phyloP scores from a whole-genome alignment of 2,797 vertebrate genomes.

The Spea hammondii region DNA sequence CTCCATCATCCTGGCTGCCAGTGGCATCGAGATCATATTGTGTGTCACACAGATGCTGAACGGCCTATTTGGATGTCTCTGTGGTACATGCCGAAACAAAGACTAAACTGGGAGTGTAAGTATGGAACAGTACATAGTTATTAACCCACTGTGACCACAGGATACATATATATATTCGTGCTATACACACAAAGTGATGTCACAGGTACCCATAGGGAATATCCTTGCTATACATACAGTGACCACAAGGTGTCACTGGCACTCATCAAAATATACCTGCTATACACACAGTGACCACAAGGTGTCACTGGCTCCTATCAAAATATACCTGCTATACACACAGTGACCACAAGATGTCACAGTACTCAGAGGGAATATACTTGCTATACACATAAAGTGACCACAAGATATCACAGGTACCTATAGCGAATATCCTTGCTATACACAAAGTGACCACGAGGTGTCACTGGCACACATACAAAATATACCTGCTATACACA shows the following conservation, averaged over 20 bases:
- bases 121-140: background rate
- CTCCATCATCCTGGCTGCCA: slow-evolving; percentile 64
- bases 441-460: too few relatives aligned
- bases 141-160: background rate
- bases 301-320: too few relatives aligned
- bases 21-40: slow-evolving; percentile 66
- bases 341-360: too few relatives aligned
- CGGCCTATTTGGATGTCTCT: slow-evolving; percentile 73
- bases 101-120: background rate
- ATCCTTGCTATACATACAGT: background rate
- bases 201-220: background rate
- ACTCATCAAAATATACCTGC: background rate
- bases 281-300: too few relatives aligned
- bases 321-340: background rate
- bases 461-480: too few relatives aligned
- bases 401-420: background rate
- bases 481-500: background rate
- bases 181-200: background rate
- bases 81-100: slow-evolving; percentile 66
- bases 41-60: slow-evolving; percentile 73
- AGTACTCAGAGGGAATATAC: background rate
- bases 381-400: too few relatives aligned
- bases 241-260: too few relatives aligned
- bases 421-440: background rate
- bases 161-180: background rate